These are phyloP conservation scores for Drosophila glabriapex DNA, from an alignment of 2,888 invertebrate species.

Conservation along the genomic window DNA sequence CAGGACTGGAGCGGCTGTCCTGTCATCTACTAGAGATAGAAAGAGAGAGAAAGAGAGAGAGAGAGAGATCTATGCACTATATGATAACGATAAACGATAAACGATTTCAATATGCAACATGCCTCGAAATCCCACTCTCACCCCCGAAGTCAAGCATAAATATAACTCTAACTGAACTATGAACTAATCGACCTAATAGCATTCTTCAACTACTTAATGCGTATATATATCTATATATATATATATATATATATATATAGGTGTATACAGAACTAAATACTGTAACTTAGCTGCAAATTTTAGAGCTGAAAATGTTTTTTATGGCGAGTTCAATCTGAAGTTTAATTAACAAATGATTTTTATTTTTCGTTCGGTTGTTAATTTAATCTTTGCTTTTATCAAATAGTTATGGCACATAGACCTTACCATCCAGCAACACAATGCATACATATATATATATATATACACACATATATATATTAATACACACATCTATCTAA, in stretches of 20 bases:
- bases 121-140: conserved; percentile 44
- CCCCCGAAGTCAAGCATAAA: conserved; percentile 46
- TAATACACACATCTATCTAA: conserved; percentile 34
- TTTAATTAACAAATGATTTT: conserved; percentile 37
- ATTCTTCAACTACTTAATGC: conserved; percentile 43
- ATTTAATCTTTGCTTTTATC: conserved; percentile 55
- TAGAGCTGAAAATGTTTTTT: conserved; percentile 53
- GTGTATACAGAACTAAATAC: conserved; percentile 44
- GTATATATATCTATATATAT: conserved; percentile 23
- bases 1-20: conserved; percentile 97
- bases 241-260: conserved; percentile 21
- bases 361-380: conserved; percentile 24
- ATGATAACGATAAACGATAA: conserved; percentile 34
- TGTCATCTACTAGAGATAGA: conserved; percentile 88
- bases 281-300: conserved; percentile 57
- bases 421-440: conserved; percentile 49
- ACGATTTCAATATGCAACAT: conserved; percentile 47
- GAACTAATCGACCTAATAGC: conserved; percentile 56
- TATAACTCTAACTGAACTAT: conserved; percentile 40
- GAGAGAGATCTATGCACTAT: conserved; percentile 31
- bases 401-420: conserved; percentile 57
- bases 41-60: background rate
- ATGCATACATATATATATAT: conserved; percentile 14
- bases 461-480: conserved; percentile 8
- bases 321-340: conserved; percentile 18